Percentiles rank a stretch among this genome's conserved stretches.
Conservation (phyloP, 1,140 invertebrate genomes). For the Coenobita brevimanus region DNA sequence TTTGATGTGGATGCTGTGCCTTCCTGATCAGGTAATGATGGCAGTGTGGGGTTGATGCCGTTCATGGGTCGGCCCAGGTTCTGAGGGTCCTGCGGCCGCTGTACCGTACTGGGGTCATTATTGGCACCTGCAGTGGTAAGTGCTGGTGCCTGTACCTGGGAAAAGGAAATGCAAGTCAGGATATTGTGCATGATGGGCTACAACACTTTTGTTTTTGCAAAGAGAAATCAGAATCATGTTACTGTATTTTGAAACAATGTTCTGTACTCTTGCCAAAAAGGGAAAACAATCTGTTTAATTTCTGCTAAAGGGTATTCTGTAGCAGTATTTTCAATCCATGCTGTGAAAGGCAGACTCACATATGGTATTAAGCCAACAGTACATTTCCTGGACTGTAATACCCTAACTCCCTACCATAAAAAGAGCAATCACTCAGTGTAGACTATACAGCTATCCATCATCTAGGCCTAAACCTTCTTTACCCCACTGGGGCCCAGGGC, state of each 20-base stretch:
- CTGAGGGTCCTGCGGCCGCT: conserved; percentile 39
- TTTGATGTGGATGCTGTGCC: conserved; percentile 69
- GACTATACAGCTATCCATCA: background rate
- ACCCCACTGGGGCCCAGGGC: background rate
- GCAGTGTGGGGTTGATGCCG: conserved; percentile 48
- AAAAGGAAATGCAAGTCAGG: background rate
- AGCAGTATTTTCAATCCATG: no score
- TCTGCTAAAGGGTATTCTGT: no score
- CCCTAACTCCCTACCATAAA: no score
- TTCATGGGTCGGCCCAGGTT: conserved; percentile 51
- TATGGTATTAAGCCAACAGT: no score
- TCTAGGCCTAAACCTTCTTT: background rate
- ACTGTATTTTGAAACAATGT: no score
- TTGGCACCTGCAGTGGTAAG: conserved; percentile 35
- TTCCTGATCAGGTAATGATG: conserved; percentile 49
- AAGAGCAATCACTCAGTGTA: background rate
- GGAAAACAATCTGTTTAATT: no score
- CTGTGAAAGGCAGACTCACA: no score
- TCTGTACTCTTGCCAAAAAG: no score
- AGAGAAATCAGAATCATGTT: no score
- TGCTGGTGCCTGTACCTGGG: conserved; percentile 41
- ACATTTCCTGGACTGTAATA: no score
- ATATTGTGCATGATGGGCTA: background rate
- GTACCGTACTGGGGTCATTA: conserved; percentile 14
- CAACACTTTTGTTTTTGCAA: background rate